phyloP scores from a whole-genome alignment of 2,797 vertebrate species.

The Gadopsis marmoratus region DNA sequence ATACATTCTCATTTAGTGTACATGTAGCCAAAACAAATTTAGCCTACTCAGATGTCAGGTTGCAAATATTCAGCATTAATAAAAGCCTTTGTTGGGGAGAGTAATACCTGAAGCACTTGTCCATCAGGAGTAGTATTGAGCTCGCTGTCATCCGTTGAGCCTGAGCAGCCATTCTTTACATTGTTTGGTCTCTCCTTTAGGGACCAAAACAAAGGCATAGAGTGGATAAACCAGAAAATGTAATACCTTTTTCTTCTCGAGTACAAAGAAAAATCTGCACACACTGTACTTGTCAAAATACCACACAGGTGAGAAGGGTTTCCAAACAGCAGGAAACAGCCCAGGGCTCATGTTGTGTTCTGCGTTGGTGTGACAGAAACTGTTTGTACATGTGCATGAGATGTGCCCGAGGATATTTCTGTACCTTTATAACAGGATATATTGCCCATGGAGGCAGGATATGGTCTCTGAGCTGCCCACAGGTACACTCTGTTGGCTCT shows the following conservation, averaged over 20 bases:
- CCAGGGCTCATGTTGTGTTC: conserved; percentile 24
- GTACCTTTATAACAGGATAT: conserved; percentile 93
- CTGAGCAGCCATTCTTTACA: conserved; percentile 80
- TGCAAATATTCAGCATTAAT: background rate
- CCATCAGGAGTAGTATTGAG: conserved; percentile 89
- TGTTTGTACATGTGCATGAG: conserved; percentile 39
- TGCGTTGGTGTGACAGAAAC: conserved; percentile 43
- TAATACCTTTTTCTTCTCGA: background rate
- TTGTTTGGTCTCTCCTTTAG: conserved; percentile 88
- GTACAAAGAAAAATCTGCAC: conserved; percentile 10
- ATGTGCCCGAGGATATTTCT: conserved; percentile 26
- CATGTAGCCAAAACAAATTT: background rate
- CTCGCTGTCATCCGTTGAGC: conserved; percentile 81
- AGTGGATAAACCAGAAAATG: conserved; percentile 18
- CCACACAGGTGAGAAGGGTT: conserved; percentile 21
- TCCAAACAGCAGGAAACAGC: conserved; percentile 35
- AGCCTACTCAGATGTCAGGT: background rate
- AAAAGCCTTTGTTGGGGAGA: background rate
- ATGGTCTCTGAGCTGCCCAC: conserved; percentile 91
- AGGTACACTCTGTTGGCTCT: conserved; percentile 86
- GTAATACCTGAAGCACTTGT: conserved; percentile 90
- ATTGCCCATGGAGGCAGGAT: conserved; percentile 93
- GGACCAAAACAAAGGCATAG: conserved; percentile 26
- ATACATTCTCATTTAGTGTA: background rate
- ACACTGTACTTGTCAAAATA: conserved; percentile 15